These are phyloP conservation scores for Poecilus cupreus DNA, from an alignment of 2,888 invertebrate genomes.

Conservation along the genomic window DNA sequence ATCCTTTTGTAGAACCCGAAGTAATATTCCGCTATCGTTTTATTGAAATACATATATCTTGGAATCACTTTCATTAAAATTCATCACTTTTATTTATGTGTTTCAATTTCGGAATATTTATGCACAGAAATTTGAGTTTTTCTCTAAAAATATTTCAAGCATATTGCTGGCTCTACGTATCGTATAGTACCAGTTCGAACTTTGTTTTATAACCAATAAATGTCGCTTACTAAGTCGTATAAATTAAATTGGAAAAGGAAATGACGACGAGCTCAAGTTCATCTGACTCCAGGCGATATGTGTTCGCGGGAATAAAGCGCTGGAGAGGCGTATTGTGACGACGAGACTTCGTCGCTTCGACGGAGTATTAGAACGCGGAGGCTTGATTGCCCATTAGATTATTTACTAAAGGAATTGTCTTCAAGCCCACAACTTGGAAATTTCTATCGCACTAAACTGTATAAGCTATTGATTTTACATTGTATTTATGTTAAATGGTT, in stretches of 20 bases:
- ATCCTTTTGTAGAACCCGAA: neutral
- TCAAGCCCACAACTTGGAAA: neutral
- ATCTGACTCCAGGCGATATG: conserved; percentile 40
- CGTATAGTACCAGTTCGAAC: neutral
- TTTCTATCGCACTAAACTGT: neutral
- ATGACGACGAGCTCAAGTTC: conserved; percentile 28
- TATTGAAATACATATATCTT: conserved; percentile 45
- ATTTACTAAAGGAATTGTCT: conserved; percentile 11
- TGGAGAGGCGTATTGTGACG: conserved; percentile 13
- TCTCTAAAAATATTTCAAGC: neutral
- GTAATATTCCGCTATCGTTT: conserved; percentile 36
- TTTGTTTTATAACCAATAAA: conserved; percentile 50
- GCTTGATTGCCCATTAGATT: conserved; percentile 38
- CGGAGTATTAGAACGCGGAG: conserved; percentile 6
- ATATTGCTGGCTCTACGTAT: conserved; percentile 13
- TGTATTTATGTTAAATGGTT: neutral
- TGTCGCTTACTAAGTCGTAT: conserved; percentile 49
- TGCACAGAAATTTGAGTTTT: conserved; percentile 27
- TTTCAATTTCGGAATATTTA: conserved; percentile 39
- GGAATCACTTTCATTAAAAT: conserved; percentile 41
- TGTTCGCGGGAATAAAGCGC: conserved; percentile 16
- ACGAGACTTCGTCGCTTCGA: neutral
- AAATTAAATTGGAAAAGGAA: conserved; percentile 49
- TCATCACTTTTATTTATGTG: conserved; percentile 45
- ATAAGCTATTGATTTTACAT: neutral